These are phyloP conservation scores for Megathymus violae DNA, from an alignment of 1,140 invertebrate genomes.

Conservation along the genomic window DNA sequence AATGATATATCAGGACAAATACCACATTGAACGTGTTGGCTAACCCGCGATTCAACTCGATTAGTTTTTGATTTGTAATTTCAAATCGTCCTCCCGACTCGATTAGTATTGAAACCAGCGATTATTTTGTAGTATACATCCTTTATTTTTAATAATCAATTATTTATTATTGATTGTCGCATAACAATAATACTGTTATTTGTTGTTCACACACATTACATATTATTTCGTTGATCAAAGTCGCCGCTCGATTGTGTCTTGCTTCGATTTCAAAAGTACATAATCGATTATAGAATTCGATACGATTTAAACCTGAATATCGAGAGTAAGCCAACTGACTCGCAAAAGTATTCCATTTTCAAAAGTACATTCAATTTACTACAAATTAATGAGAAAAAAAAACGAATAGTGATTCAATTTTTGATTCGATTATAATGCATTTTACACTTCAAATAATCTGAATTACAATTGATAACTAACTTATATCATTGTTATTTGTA, in stretches of 20 bases:
- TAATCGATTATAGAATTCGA: too few relatives aligned
- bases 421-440: not conserved
- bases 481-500: not conserved
- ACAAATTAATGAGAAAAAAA: not conserved
- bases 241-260: too few relatives aligned
- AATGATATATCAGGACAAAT: not conserved
- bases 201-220: not conserved
- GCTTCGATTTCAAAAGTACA: too few relatives aligned
- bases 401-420: too few relatives aligned
- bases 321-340: not conserved
- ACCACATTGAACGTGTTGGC: not conserved
- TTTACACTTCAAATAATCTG: not conserved
- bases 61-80: too few relatives aligned
- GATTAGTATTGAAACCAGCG: too few relatives aligned
- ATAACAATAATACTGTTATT: not conserved
- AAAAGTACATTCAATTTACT: not conserved
- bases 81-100: too few relatives aligned
- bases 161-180: too few relatives aligned
- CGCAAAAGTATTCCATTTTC: not conserved
- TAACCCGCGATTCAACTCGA: not conserved
- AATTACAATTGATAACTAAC: not conserved
- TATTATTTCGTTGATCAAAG: too few relatives aligned
- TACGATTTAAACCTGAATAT: too few relatives aligned
- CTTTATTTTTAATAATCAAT: too few relatives aligned
- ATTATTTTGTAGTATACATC: too few relatives aligned